Base-by-base conservation (phyloP, 2,797 vertebrate species). In the Apogon talboti region DNA sequence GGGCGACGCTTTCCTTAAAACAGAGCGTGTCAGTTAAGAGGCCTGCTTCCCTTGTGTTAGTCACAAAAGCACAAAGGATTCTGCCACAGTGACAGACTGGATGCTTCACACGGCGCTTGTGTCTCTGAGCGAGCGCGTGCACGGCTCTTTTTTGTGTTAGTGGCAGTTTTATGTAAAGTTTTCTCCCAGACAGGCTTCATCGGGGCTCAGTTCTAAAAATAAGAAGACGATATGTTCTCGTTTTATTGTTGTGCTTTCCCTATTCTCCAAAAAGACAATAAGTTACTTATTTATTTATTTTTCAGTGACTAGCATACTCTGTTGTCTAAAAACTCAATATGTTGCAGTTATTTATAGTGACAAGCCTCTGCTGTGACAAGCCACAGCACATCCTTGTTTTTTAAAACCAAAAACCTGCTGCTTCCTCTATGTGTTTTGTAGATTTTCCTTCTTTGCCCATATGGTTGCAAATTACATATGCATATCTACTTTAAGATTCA, bases 41-140 rank as follows among this genome's bases (percentile, higher is more conserved):
- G 57, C 72, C 64, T 41, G 63, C 46, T 82, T 69, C 42, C 19
- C 76, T 78, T 75, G 82, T 79, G 56, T 71, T 79, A 52, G 50
- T 79, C 85, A 85, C 78, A 76, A 69, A 80, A 61, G 70, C 82
- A 86, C 85, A 87, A 87, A 81, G 82, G 79, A 79, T 75, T 67
- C 68, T 76, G 68, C 84, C 81, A 67, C 71, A 60, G 53, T 76
- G 79, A 87, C 84, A 82, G 87, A 74, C 81, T 79, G 78, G 65
- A 77, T 75, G 79, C 66, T 74, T 79, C 82, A 77, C 71, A 64
- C 66, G 3, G 56, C 30, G 47, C 66, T 52, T 50, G 75, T 80
- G 76, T 78, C 59, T 85, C 35, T 47, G 38, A 59, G 63, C 18
- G 4, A 64, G 70, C 10, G 19, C 24, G 48, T 49, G 66, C 33